phyloP scores from a whole-genome alignment of 2,797 vertebrate genomes.

The Cynopterus sphinx region DNA sequence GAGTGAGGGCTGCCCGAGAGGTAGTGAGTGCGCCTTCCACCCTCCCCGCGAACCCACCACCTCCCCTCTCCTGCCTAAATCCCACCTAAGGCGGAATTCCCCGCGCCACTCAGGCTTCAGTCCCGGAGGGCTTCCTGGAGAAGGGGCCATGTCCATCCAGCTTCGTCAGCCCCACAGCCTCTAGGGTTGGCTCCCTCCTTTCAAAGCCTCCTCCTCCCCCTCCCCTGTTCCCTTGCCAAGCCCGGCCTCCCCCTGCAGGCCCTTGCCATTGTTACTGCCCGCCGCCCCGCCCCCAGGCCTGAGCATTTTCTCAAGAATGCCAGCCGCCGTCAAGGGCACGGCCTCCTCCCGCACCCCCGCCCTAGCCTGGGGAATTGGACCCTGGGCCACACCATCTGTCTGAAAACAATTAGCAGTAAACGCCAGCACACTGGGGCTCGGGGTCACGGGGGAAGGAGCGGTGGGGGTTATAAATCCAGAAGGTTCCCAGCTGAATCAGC shows the following conservation, averaged over 20 bases:
- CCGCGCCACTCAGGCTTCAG: not conserved
- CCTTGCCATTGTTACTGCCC: not conserved
- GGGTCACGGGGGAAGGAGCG: not conserved
- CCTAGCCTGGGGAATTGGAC: constrained; percentile 26
- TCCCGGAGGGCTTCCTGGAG: not conserved
- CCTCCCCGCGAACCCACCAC: too few species aligned
- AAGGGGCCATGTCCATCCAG: not conserved
- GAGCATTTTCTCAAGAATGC: not conserved
- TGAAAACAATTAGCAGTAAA: constrained; percentile 70
- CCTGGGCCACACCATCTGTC: constrained; percentile 61
- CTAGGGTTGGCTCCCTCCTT: not conserved
- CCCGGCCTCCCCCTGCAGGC: not conserved
- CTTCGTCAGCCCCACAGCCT: not conserved
- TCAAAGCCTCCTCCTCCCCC: not conserved
- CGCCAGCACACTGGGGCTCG: not conserved
- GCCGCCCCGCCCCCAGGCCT: rapidly evolving
- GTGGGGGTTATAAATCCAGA: not conserved
- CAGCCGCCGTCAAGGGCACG: not conserved
- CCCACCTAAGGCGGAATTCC: not conserved
- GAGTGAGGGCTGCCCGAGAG: not conserved
- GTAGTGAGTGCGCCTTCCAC: not conserved
- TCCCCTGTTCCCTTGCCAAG: not conserved
- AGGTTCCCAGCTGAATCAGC: constrained; percentile 40
- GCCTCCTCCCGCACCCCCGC: not conserved
- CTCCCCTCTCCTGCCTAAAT: not conserved